These are phyloP conservation scores for Apotomis turbidana DNA, from an alignment of 2,888 invertebrate genomes.

Conservation along the genomic window DNA sequence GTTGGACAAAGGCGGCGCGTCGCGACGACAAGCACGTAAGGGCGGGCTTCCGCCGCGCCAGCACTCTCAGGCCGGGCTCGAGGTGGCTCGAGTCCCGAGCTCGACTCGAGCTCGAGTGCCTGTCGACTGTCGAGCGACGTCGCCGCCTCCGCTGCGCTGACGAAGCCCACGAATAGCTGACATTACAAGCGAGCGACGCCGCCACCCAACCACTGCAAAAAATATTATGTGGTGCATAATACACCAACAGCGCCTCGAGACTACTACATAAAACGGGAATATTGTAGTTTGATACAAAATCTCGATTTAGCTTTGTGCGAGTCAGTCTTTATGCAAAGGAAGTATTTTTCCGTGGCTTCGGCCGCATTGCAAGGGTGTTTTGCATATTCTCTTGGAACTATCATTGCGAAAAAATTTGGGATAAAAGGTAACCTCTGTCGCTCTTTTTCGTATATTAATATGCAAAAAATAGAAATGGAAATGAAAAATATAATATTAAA, in stretches of 20 bases:
- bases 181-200: slow-evolving; percentile 58
- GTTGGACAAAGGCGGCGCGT: slow-evolving; percentile 81
- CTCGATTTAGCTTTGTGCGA: background rate
- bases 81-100: slow-evolving; percentile 66
- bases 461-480: no score
- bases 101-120: slow-evolving; percentile 54
- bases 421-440: no score
- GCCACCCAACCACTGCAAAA: slow-evolving; percentile 66
- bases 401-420: no score
- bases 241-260: background rate
- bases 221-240: slow-evolving; percentile 55
- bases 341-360: no score
- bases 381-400: no score
- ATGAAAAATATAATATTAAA: no score
- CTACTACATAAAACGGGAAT: background rate
- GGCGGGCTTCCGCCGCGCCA: slow-evolving; percentile 80
- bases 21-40: slow-evolving; percentile 78
- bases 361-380: no score
- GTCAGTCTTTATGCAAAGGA: no score
- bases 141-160: slow-evolving; percentile 48
- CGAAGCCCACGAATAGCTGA: slow-evolving; percentile 75
- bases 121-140: slow-evolving; percentile 36
- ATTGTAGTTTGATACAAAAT: background rate
- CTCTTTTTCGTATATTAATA: no score
- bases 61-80: slow-evolving; percentile 72